Percentiles rank a stretch among this genome's conserved stretches.
Evolutionary conservation across 2,888 invertebrate genomes (phyloP).

Genomic region (Rhagonycha fulva): DNA sequence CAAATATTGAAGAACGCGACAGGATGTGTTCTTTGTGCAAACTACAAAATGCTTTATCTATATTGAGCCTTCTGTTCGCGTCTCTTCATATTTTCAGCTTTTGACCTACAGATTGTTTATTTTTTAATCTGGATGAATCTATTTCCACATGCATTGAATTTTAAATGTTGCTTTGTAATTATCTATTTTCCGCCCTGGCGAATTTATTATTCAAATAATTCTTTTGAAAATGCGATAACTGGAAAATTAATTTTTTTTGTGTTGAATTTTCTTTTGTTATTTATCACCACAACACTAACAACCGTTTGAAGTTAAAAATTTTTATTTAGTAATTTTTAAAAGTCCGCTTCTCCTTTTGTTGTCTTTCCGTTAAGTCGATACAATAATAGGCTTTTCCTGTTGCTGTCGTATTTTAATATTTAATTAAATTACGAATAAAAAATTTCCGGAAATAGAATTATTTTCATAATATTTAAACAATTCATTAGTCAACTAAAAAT

Average conservation of each 20-base stretch:
- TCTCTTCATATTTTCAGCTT: conserved; percentile 8
- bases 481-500: not conserved
- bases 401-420: not conserved
- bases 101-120: not conserved
- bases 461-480: not conserved
- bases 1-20: conserved; percentile 24
- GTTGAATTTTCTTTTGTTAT: not conserved
- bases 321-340: not conserved
- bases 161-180: not conserved
- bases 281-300: not conserved
- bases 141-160: not conserved
- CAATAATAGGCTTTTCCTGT: not conserved
- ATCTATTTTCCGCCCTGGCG: not conserved
- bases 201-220: not conserved
- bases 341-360: not conserved
- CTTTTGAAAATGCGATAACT: not conserved
- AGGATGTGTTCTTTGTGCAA: conserved; percentile 20
- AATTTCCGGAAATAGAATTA: not conserved
- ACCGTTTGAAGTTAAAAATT: not conserved
- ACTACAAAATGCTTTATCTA: conserved; percentile 27
- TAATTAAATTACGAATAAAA: not conserved
- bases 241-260: not conserved
- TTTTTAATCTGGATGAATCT: not conserved
- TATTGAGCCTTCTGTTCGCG: conserved; percentile 5
- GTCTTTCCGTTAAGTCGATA: not conserved